These are phyloP conservation scores for Trichogramma dendrolimi DNA, from an alignment of 2,888 invertebrate species.

Conservation along the genomic window DNA sequence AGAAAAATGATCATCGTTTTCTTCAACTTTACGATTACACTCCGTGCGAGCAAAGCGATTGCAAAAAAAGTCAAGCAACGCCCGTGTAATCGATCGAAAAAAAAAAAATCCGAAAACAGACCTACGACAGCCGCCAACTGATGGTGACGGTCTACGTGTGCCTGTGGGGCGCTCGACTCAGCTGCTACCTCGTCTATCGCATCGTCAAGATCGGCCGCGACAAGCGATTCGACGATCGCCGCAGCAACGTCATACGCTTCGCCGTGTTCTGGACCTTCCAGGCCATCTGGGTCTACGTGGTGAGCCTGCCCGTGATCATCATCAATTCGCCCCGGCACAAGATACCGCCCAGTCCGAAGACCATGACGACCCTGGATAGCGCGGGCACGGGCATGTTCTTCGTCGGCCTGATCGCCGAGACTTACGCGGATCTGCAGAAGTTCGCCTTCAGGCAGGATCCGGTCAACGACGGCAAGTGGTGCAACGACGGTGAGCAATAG, in stretches of 20 bases:
- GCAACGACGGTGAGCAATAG: conserved; percentile 71
- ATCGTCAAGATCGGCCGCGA: conserved; percentile 87
- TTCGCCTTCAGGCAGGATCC: conserved; percentile 87
- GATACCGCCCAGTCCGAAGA: conserved; percentile 70
- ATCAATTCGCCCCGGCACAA: conserved; percentile 82
- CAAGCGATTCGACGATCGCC: conserved; percentile 84
- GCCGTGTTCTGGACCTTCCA: conserved; percentile 91
- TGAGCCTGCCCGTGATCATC: conserved; percentile 87
- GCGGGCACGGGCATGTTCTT: conserved; percentile 80
- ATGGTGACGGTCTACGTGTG: conserved; percentile 86
- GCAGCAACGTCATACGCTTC: conserved; percentile 79
- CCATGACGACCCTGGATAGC: conserved; percentile 83
- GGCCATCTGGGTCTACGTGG: conserved; percentile 88
- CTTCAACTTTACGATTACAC: background rate
- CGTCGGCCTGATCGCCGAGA: conserved; percentile 81
- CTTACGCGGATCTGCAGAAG: conserved; percentile 88
- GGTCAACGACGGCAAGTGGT: conserved; percentile 85
- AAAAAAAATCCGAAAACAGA: conserved; percentile 50
- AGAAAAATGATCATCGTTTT: no score
- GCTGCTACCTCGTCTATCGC: conserved; percentile 83
- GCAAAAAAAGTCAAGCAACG: no score
- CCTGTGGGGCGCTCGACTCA: conserved; percentile 81
- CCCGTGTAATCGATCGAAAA: background rate
- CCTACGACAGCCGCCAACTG: conserved; percentile 83
- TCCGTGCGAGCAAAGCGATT: background rate